A percentile compares a stretch with the other conserved stretches of the same genome.
These are phyloP conservation scores for Rallus crepitans DNA, from an alignment of 2,797 vertebrate genomes.

Conservation along the genomic window DNA sequence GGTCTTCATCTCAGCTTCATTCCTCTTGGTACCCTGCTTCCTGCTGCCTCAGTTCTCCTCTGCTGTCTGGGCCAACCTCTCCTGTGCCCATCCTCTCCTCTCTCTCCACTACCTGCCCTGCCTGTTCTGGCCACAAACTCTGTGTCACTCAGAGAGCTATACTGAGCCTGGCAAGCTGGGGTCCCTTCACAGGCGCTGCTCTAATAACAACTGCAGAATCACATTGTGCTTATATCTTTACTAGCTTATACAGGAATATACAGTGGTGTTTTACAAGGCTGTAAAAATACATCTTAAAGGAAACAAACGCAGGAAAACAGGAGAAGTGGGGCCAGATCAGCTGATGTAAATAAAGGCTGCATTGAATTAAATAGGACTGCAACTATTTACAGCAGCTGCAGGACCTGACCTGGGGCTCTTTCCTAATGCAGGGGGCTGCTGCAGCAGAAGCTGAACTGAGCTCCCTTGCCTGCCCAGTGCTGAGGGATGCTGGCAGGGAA, in stretches of 20 bases:
- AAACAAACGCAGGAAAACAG: constrained; percentile 48
- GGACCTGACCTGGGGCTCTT: constrained; percentile 14
- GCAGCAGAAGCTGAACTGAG: not conserved
- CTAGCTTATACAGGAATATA: constrained; percentile 53
- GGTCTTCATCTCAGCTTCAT: not conserved
- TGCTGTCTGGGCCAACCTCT: not conserved
- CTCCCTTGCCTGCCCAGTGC: not conserved
- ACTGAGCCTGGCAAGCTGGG: not conserved
- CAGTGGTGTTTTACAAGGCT: constrained; percentile 62
- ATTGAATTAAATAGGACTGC: constrained; percentile 37
- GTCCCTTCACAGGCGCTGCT: not conserved
- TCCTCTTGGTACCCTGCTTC: fast-evolving
- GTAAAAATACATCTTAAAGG: constrained; percentile 64
- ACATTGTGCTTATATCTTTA: constrained; percentile 29
- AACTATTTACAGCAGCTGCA: constrained; percentile 58
- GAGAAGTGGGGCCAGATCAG: constrained; percentile 56
- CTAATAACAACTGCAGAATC: not conserved
- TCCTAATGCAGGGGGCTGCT: not conserved
- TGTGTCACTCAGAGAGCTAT: not conserved
- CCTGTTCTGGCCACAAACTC: not conserved
- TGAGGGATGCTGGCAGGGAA: not conserved
- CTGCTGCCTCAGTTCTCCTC: not conserved
- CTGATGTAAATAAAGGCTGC: constrained; percentile 65
- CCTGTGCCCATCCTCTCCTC: not conserved
- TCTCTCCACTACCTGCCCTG: not conserved